phyloP scores from a whole-genome alignment of 2,113 vertebrate species.

The Seriola aureovittata region DNA sequence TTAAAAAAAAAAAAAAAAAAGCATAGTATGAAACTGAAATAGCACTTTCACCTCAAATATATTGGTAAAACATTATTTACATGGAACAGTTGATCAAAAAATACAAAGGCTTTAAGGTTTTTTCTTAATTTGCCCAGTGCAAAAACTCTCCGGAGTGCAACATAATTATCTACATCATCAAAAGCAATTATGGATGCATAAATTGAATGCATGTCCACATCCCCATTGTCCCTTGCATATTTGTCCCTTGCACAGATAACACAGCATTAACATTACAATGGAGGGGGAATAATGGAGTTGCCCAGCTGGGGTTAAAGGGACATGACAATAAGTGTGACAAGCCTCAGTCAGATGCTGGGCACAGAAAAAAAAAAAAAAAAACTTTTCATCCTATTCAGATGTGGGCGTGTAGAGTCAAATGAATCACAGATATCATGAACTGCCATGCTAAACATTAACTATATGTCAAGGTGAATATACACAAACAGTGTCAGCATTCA shows the following conservation, averaged over 20 bases:
- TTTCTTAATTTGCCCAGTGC: slow-evolving; percentile 42
- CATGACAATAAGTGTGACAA: slow-evolving; percentile 76
- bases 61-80: slow-evolving; percentile 44
- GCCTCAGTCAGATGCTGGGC: slow-evolving; percentile 58
- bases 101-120: slow-evolving; percentile 41
- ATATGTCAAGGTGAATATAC: background rate
- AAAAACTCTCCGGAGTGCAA: slow-evolving; percentile 68
- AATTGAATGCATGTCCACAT: slow-evolving; percentile 79
- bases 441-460: slow-evolving; percentile 26
- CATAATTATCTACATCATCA: slow-evolving; percentile 84
- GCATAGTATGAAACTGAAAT: slow-evolving; percentile 2
- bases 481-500: background rate
- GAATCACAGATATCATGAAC: slow-evolving; percentile 36
- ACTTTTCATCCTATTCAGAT: slow-evolving; percentile 58
- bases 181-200: slow-evolving; percentile 81
- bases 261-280: slow-evolving; percentile 83
- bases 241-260: slow-evolving; percentile 81
- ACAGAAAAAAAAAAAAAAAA: slow-evolving; percentile 27
- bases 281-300: slow-evolving; percentile 77
- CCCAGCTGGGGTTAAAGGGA: slow-evolving; percentile 78
- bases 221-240: slow-evolving; percentile 79
- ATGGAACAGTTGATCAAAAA: slow-evolving; percentile 37
- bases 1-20: slow-evolving; percentile 11
- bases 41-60: background rate
- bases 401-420: slow-evolving; percentile 65